A percentile compares a stretch with the other conserved stretches of the same genome.
Evolutionary conservation across 2,888 invertebrate genomes (phyloP).

Genomic region (Caenorhabditis virilis): DNA sequence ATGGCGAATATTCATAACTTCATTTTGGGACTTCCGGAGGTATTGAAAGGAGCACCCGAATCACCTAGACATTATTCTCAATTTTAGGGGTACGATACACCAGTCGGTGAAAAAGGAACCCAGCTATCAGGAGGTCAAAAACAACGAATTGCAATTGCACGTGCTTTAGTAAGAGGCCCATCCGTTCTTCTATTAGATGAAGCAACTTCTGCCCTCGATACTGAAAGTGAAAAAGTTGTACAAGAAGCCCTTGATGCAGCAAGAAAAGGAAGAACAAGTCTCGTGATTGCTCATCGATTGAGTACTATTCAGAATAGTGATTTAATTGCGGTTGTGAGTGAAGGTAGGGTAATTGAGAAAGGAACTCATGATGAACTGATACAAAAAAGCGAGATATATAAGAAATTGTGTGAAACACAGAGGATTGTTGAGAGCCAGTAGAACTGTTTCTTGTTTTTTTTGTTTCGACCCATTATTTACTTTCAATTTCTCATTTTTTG

Average conservation of each 20-base stretch:
- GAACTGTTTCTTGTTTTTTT: neutral
- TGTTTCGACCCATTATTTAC: too few relatives aligned
- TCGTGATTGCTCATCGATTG: slow-evolving; percentile 66
- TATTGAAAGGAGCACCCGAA: slow-evolving; percentile 3
- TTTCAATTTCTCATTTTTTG: neutral
- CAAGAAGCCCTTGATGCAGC: slow-evolving; percentile 86
- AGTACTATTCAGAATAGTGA: slow-evolving; percentile 66
- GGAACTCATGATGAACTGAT: slow-evolving; percentile 60
- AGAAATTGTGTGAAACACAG: slow-evolving; percentile 61
- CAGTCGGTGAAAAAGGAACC: slow-evolving; percentile 70
- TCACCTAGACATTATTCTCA: neutral
- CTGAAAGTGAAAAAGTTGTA: slow-evolving; percentile 71
- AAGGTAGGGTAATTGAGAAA: slow-evolving; percentile 47
- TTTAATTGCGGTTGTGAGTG: slow-evolving; percentile 49
- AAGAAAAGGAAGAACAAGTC: slow-evolving; percentile 72
- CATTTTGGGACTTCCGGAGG: slow-evolving; percentile 69
- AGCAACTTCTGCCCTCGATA: slow-evolving; percentile 56
- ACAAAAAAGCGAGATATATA: slow-evolving; percentile 50
- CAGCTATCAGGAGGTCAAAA: slow-evolving; percentile 71
- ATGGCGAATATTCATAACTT: slow-evolving; percentile 72
- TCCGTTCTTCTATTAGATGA: slow-evolving; percentile 52
- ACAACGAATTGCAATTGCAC: slow-evolving; percentile 69
- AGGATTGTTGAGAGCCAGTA: slow-evolving; percentile 52
- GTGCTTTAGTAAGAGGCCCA: slow-evolving; percentile 54
- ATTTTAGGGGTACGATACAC: slow-evolving; percentile 68